Conservation (phyloP, 2,888 invertebrate genomes). For the Elegia similella region DNA sequence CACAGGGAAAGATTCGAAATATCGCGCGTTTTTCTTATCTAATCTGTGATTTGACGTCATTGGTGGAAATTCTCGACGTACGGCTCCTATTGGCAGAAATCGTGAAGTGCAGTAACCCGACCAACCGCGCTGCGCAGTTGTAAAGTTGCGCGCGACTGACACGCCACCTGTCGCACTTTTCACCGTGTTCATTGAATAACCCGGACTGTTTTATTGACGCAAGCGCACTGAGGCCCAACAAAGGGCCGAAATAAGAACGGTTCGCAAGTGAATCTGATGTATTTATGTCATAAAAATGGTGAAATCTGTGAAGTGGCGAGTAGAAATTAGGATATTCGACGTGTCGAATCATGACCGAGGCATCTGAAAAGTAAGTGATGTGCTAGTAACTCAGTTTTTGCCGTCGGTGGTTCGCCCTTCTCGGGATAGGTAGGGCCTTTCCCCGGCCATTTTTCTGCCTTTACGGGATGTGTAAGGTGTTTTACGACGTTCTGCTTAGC, state of each 20-base stretch:
- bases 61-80: conserved; percentile 40
- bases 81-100: conserved; percentile 53
- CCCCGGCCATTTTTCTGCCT: conserved; percentile 77
- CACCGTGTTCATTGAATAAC: conserved; percentile 74
- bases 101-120: conserved; percentile 26
- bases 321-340: conserved; percentile 91
- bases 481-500: conserved; percentile 41
- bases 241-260: conserved; percentile 78
- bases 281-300: conserved; percentile 92
- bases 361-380: conserved; percentile 92
- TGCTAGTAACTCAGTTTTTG: conserved; percentile 57
- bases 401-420: conserved; percentile 60
- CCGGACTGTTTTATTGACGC: conserved; percentile 75
- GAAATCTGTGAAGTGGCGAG: conserved; percentile 90
- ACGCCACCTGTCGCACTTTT: conserved; percentile 75
- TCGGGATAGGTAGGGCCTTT: conserved; percentile 66
- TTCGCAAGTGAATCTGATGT: conserved; percentile 83
- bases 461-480: conserved; percentile 49
- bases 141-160: conserved; percentile 54
- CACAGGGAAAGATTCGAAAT: conserved; percentile 41
- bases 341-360: conserved; percentile 95
- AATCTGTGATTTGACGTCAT: conserved; percentile 41
- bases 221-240: conserved; percentile 79
- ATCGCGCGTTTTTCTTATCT: conserved; percentile 43
- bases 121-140: conserved; percentile 49